phyloP scores from a whole-genome alignment of 2,797 vertebrate genomes.

The Centropyge bicolor region DNA sequence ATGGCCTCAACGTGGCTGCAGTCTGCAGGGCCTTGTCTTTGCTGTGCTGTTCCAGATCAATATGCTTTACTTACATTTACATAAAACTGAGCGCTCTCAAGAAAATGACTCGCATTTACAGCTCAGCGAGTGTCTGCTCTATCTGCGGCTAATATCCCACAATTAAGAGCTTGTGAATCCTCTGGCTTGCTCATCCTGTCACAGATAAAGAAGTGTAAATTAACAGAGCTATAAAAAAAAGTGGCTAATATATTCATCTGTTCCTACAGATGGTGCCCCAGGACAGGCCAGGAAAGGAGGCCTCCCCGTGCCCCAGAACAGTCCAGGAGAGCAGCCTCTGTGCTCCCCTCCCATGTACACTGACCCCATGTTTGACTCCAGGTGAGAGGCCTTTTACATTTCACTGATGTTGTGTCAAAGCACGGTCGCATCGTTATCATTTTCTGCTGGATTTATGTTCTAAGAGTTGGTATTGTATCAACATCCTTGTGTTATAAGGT shows the following conservation, averaged over 20 bases:
- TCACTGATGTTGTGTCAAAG: neutral
- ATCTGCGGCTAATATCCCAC: conserved; percentile 29
- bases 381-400: conserved; percentile 71
- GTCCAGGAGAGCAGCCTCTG: conserved; percentile 58
- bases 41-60: conserved; percentile 44
- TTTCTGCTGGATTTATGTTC: neutral
- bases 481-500: neutral
- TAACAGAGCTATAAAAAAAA: conserved; percentile 35
- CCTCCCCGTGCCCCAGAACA: conserved; percentile 54
- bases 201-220: conserved; percentile 33
- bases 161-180: conserved; percentile 32
- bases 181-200: conserved; percentile 28
- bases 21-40: conserved; percentile 54
- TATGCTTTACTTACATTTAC: conserved; percentile 45
- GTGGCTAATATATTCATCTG: conserved; percentile 58
- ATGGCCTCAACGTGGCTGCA: conserved; percentile 68
- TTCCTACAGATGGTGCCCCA: conserved; percentile 72
- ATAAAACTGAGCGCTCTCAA: conserved; percentile 35
- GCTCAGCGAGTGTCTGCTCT: conserved; percentile 22
- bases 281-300: conserved; percentile 65
- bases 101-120: conserved; percentile 20
- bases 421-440: neutral
- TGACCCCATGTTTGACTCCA: conserved; percentile 80
- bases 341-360: conserved; percentile 72
- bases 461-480: neutral